phyloP scores from a whole-genome alignment of 2,797 vertebrate species.

The Poeciliopsis paucimaculata region DNA sequence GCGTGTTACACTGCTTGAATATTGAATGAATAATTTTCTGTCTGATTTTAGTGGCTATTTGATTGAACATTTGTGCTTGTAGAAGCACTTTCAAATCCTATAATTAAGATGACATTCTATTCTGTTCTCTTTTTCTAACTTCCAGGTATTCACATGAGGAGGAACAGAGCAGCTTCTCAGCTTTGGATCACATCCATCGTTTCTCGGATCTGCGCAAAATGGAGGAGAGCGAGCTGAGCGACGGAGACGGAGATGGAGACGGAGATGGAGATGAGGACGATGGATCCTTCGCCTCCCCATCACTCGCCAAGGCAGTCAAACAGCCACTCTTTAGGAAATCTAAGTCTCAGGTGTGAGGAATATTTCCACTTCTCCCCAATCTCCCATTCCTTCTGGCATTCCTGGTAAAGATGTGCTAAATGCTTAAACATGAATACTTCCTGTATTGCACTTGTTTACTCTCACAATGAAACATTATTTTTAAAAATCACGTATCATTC shows the following conservation, averaged over 20 bases:
- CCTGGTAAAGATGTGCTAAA: not conserved
- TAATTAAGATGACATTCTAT: not conserved
- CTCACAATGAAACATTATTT: not conserved
- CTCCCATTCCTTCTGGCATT: not conserved
- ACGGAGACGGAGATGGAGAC: slow-evolving; percentile 90
- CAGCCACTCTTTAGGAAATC: slow-evolving; percentile 97
- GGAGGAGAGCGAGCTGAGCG: slow-evolving; percentile 91
- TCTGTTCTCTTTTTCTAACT: slow-evolving; percentile 7
- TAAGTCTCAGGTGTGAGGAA: slow-evolving; percentile 93
- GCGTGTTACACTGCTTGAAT: not conserved
- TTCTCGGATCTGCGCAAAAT: slow-evolving; percentile 94
- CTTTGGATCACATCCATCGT: slow-evolving; percentile 96
- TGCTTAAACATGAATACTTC: not conserved
- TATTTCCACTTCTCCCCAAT: not conserved
- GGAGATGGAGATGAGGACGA: slow-evolving; percentile 86
- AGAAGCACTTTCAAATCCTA: not conserved
- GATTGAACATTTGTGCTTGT: too few relatives aligned
- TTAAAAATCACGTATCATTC: not conserved
- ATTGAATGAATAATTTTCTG: not conserved
- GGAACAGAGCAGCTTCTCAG: slow-evolving; percentile 90
- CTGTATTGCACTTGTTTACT: not conserved
- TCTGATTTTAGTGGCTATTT: not conserved
- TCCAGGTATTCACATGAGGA: slow-evolving; percentile 87
- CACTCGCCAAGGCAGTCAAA: slow-evolving; percentile 91
- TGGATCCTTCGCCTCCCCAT: slow-evolving; percentile 87